phyloP scores from a whole-genome alignment of 2,113 vertebrate genomes.

The Tupaia tana region DNA sequence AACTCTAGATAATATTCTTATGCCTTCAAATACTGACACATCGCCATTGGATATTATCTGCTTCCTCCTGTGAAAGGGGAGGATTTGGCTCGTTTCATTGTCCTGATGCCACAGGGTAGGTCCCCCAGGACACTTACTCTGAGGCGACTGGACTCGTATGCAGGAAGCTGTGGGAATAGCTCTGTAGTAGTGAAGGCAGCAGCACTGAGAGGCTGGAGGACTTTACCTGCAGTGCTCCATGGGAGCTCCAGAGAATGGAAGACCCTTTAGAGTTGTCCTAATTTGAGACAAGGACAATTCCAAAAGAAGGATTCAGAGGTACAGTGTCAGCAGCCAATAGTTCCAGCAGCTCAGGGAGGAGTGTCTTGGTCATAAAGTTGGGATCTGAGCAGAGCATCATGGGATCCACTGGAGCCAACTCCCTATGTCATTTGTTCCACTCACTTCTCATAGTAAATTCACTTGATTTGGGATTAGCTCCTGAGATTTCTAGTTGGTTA shows the following conservation, averaged over 20 bases:
- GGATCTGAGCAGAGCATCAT: not conserved
- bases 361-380: not conserved
- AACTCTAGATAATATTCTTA: not conserved
- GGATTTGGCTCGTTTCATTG: not conserved
- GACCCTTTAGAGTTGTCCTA: not conserved
- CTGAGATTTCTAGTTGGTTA: not conserved
- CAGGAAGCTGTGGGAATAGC: not conserved
- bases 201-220: not conserved
- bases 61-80: not conserved
- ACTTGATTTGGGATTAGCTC: not conserved
- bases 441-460: not conserved
- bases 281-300: not conserved
- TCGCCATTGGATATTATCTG: not conserved
- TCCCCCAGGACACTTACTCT: not conserved
- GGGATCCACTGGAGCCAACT: not conserved
- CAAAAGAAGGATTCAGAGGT: not conserved
- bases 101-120: not conserved
- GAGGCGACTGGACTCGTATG: not conserved
- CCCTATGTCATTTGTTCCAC: not conserved
- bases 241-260: not conserved
- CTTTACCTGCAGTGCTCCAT: not conserved
- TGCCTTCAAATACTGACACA: not conserved
- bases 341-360: not conserved
- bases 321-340: constrained; percentile 4
- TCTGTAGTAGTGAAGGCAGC: not conserved